These are phyloP conservation scores for Caenorhabditis zanzibari DNA, from an alignment of 2,888 invertebrate species.

Conservation along the genomic window DNA sequence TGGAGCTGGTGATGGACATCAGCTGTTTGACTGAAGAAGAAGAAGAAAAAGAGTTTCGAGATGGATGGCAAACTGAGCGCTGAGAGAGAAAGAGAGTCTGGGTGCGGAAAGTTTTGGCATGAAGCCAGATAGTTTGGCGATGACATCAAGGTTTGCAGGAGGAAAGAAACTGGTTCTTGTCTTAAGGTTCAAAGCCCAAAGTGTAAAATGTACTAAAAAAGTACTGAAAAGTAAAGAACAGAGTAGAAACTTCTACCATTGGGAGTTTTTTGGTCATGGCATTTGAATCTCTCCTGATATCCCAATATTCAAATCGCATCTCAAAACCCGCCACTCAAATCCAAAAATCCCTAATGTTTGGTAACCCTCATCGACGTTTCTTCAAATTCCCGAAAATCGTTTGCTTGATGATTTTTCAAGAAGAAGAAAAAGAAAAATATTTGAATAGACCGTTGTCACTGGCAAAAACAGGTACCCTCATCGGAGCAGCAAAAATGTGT, in stretches of 20 bases:
- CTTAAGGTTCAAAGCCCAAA: constrained; percentile 15
- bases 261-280: too few species aligned
- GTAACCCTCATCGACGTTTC: constrained; percentile 24
- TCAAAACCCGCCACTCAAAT: neutral
- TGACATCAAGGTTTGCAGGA: constrained; percentile 1
- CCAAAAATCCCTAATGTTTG: constrained; percentile 8
- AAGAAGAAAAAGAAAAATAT: constrained; percentile 38
- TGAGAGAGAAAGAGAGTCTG: constrained; percentile 1
- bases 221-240: too few species aligned
- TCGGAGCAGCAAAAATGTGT: constrained; percentile 2
- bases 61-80: constrained; percentile 41
- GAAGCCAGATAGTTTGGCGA: constrained; percentile 12
- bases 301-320: neutral
- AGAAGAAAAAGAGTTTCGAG: constrained; percentile 37
- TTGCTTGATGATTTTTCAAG: constrained; percentile 33
- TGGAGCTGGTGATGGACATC: constrained; percentile 58
- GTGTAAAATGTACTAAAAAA: neutral
- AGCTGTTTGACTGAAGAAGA: constrained; percentile 53
- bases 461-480: constrained; percentile 54
- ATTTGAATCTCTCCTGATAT: too few species aligned
- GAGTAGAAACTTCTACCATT: too few species aligned
- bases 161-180: constrained; percentile 1
- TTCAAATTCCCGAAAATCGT: constrained; percentile 35
- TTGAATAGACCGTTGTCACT: constrained; percentile 58
- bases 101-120: constrained; percentile 36